Evolutionary conservation across 2,113 vertebrate species (phyloP).

Genomic region (Lucifuga dentata): DNA sequence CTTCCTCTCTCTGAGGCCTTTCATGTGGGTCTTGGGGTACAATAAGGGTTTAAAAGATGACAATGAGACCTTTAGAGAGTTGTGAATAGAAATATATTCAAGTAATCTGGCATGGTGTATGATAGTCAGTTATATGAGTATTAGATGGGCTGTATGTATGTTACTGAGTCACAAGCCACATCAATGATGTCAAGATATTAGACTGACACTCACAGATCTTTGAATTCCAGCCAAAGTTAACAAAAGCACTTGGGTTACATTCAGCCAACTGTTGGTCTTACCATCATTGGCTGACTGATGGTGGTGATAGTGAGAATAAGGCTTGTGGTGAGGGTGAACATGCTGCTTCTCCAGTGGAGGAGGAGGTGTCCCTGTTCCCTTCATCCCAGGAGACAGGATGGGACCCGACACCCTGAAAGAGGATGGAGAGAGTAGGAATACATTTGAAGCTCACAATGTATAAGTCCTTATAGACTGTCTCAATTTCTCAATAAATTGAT

Average conservation of each 20-base stretch:
- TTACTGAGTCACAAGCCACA: conserved; percentile 32
- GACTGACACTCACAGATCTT: conserved; percentile 33
- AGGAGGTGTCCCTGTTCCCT: conserved; percentile 86
- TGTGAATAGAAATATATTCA: conserved; percentile 4
- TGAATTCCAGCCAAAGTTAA: conserved; percentile 26
- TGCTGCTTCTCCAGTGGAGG: conserved; percentile 87
- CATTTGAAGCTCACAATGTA: background rate
- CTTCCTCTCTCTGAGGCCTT: conserved; percentile 54
- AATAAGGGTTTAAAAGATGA: conserved; percentile 15
- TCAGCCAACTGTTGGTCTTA: conserved; percentile 49
- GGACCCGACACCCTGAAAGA: conserved; percentile 85
- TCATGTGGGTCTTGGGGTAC: conserved; percentile 47
- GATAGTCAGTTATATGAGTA: conserved; percentile 11
- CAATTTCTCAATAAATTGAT: conserved; percentile 37
- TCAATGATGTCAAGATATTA: conserved; percentile 34
- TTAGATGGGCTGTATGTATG: background rate
- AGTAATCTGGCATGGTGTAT: conserved; percentile 5
- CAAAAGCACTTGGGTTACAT: conserved; percentile 11
- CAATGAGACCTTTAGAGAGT: conserved; percentile 8
- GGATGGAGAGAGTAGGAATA: conserved; percentile 12
- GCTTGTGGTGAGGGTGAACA: conserved; percentile 84
- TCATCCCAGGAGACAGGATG: conserved; percentile 88
- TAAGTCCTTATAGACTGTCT: conserved; percentile 13
- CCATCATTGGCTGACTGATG: conserved; percentile 84
- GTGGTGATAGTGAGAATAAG: conserved; percentile 84